Evolutionary conservation across 2,113 vertebrate genomes (phyloP).

Genomic region (Cephalopterus ornatus): DNA sequence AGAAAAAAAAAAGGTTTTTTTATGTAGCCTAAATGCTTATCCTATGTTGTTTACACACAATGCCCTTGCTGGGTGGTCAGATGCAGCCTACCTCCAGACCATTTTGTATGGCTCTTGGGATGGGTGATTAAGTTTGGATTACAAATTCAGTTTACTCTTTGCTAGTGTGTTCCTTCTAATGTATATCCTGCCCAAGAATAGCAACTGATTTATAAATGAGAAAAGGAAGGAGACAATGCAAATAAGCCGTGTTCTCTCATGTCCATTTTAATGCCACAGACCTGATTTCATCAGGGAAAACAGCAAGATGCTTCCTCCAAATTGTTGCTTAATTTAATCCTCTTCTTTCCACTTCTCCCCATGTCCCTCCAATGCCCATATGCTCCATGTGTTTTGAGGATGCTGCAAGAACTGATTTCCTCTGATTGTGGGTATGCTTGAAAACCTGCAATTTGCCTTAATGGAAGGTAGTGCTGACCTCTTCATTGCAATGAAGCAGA

Average conservation of each 20-base stretch:
- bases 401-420: not conserved
- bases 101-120: not conserved
- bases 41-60: fast-evolving
- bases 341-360: not conserved
- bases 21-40: not conserved
- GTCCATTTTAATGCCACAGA: not conserved
- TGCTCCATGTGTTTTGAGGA: not conserved
- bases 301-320: slow-evolving; percentile 1
- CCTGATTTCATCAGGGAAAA: slow-evolving; percentile 14
- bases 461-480: not conserved
- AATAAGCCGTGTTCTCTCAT: not conserved
- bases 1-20: not conserved
- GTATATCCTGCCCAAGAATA: not conserved
- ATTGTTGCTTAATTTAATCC: slow-evolving; percentile 32
- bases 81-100: not conserved
- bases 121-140: not conserved
- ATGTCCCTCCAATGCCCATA: not conserved
- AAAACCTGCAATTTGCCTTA: slow-evolving; percentile 5
- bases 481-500: not conserved
- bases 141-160: not conserved
- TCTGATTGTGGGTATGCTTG: not conserved
- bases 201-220: not conserved
- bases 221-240: slow-evolving; percentile 4
- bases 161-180: not conserved
- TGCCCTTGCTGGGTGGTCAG: fast-evolving